phyloP scores from a whole-genome alignment of 2,888 invertebrate genomes.

The Andrena minutula region DNA sequence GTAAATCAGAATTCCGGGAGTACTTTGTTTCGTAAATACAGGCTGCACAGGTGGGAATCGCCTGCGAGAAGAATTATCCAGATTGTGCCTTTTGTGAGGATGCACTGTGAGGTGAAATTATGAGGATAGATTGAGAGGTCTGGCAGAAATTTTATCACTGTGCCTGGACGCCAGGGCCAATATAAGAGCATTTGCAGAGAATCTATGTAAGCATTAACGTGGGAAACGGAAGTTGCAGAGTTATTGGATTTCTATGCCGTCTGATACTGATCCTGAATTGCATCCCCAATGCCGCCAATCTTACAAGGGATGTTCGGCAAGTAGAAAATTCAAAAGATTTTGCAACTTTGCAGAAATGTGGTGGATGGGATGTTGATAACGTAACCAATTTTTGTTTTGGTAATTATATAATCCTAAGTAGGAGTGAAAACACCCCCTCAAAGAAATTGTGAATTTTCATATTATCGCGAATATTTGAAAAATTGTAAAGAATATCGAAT shows the following conservation, averaged over 20 bases:
- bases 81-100: neutral
- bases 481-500: too few relatives aligned
- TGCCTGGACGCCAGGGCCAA: neutral
- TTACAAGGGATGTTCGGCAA: conserved; percentile 8
- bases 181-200: neutral
- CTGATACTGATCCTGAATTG: conserved; percentile 24
- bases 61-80: neutral
- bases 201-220: conserved; percentile 4
- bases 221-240: conserved; percentile 25
- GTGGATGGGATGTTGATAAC: too few relatives aligned
- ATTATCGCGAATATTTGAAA: too few relatives aligned
- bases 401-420: too few relatives aligned
- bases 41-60: too few relatives aligned
- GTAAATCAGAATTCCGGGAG: neutral
- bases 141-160: neutral
- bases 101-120: neutral
- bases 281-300: conserved; percentile 5
- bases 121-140: neutral
- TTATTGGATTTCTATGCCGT: conserved; percentile 35
- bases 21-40: neutral
- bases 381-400: too few relatives aligned
- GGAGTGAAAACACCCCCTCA: too few relatives aligned
- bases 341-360: too few relatives aligned
- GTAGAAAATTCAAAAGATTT: neutral
- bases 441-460: too few relatives aligned